phyloP scores from a whole-genome alignment of 2,888 invertebrate species.

The Polia nebulosa region DNA sequence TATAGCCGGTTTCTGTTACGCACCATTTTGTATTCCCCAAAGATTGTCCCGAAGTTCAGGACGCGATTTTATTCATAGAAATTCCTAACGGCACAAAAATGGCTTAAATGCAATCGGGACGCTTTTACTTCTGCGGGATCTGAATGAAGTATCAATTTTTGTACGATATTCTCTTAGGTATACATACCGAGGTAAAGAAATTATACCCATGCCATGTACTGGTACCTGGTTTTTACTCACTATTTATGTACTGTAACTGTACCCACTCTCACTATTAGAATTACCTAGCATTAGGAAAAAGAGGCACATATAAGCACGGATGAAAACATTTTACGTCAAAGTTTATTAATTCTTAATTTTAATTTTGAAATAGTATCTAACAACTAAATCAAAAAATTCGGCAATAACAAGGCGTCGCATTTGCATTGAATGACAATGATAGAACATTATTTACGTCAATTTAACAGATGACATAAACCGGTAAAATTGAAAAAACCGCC shows the following conservation, averaged over 20 bases:
- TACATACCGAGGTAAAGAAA: neutral
- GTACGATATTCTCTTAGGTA: neutral
- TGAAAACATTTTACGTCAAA: too few species aligned
- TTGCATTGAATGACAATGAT: too few species aligned
- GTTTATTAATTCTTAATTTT: too few species aligned
- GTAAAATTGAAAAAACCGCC: too few species aligned
- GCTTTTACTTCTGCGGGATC: constrained; percentile 17
- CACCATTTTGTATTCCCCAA: constrained; percentile 49
- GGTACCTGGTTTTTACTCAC: neutral
- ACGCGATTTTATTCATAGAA: constrained; percentile 46
- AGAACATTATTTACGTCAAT: too few species aligned
- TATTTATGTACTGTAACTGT: neutral
- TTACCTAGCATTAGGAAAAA: too few species aligned
- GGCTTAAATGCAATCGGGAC: constrained; percentile 27
- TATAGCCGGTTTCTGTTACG: constrained; percentile 49
- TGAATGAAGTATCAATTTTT: constrained; percentile 5
- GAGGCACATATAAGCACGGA: too few species aligned
- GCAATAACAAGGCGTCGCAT: too few species aligned
- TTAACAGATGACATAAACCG: too few species aligned
- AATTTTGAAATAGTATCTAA: too few species aligned
- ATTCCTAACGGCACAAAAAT: constrained; percentile 37
- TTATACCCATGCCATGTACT: neutral
- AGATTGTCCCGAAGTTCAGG: constrained; percentile 28
- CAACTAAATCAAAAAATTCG: too few species aligned
- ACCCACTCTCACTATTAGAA: neutral